These are phyloP conservation scores for Caenorhabditis angaria DNA, from an alignment of 2,888 invertebrate species.

Conservation along the genomic window DNA sequence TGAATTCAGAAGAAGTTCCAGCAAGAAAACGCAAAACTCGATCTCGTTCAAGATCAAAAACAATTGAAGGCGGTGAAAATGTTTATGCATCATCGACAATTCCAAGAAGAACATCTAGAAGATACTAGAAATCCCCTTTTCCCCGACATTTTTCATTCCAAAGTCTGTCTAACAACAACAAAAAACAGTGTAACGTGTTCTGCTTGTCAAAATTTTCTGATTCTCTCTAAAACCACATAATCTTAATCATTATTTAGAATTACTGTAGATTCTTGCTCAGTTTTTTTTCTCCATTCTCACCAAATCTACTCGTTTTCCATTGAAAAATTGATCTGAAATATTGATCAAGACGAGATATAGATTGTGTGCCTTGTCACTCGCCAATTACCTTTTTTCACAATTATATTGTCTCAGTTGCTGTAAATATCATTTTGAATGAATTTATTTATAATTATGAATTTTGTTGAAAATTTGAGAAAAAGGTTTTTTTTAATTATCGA, in stretches of 20 bases:
- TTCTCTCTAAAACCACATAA: too few species aligned
- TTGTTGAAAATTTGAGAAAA: too few species aligned
- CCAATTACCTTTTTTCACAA: not conserved
- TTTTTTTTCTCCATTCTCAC: not conserved
- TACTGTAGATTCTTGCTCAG: not conserved
- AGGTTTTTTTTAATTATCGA: too few species aligned
- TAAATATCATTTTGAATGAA: not conserved
- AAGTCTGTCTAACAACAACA: too few species aligned
- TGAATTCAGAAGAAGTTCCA: not conserved
- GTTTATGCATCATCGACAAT: slow-evolving; percentile 54
- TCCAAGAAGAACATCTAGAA: slow-evolving; percentile 19
- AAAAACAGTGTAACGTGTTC: too few species aligned
- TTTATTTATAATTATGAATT: too few species aligned
- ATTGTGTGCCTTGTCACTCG: not conserved
- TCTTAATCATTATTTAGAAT: not conserved
- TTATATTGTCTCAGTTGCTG: not conserved
- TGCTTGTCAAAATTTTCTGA: not conserved
- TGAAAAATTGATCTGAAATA: slow-evolving; percentile 1
- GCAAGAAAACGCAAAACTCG: slow-evolving; percentile 32
- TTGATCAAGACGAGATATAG: slow-evolving; percentile 1
- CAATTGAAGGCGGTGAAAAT: slow-evolving; percentile 36
- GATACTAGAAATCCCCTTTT: not conserved
- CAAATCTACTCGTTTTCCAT: not conserved
- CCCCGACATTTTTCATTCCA: not conserved
- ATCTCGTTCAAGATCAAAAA: slow-evolving; percentile 45